Conservation (phyloP, 2,113 vertebrate genomes). For the Chlorocebus sabaeus region DNA sequence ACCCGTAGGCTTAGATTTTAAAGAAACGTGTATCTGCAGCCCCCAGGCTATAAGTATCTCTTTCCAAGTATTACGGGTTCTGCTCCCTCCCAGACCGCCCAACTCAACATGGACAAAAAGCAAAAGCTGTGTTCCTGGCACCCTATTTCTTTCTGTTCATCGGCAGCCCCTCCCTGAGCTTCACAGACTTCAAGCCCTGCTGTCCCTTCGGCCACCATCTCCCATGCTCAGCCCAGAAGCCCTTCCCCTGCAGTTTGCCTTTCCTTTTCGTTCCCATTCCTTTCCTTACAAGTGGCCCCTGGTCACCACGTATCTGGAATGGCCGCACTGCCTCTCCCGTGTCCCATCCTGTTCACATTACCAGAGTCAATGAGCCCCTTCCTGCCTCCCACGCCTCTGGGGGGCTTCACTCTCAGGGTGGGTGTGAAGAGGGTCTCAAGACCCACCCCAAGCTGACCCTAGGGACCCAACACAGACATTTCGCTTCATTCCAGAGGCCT, state of each 20-base stretch:
- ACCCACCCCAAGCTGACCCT: background rate
- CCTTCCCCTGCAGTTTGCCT: background rate
- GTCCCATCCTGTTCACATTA: fast-evolving
- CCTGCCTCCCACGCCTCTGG: background rate
- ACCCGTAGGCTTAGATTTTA: fast-evolving
- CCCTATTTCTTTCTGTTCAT: fast-evolving
- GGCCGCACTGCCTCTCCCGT: background rate
- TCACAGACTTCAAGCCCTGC: fast-evolving
- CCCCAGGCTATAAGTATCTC: background rate
- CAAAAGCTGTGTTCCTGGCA: fast-evolving
- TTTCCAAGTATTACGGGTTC: background rate
- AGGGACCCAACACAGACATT: fast-evolving
- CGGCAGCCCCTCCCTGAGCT: fast-evolving
- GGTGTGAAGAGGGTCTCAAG: no score
- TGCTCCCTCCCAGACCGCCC: fast-evolving
- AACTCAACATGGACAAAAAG: fast-evolving
- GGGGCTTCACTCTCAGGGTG: background rate
- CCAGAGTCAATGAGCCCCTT: fast-evolving
- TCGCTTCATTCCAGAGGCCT: fast-evolving
- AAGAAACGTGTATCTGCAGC: background rate
- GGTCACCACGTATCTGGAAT: background rate
- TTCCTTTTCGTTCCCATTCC: background rate
- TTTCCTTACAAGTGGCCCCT: background rate
- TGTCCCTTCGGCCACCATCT: fast-evolving
- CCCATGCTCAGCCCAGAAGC: fast-evolving